phyloP scores from a whole-genome alignment of 2,113 vertebrate genomes.

The Oplegnathus fasciatus region DNA sequence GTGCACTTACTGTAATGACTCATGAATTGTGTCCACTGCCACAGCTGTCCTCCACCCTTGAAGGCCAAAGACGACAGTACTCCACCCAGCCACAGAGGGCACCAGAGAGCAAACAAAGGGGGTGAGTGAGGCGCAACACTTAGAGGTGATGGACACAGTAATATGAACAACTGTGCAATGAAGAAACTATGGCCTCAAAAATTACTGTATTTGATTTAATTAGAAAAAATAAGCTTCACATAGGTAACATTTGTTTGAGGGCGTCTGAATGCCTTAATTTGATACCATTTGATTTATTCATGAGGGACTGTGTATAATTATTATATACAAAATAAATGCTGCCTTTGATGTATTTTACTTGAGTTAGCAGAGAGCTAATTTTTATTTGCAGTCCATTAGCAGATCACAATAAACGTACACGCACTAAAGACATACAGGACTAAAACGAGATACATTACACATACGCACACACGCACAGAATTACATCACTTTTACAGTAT shows the following conservation, averaged over 20 bases:
- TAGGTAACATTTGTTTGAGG: neutral
- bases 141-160: conserved; percentile 9
- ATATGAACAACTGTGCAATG: neutral
- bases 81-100: conserved; percentile 58
- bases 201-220: neutral
- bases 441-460: neutral
- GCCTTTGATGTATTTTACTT: neutral
- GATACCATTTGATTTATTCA: neutral
- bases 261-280: neutral
- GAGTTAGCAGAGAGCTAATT: neutral
- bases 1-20: neutral
- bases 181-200: neutral
- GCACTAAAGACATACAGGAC: neutral
- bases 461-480: too few species aligned
- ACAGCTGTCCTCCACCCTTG: conserved; percentile 77
- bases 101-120: conserved; percentile 58
- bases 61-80: conserved; percentile 70
- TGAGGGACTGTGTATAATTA: neutral
- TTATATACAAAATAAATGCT: neutral
- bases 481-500: too few species aligned
- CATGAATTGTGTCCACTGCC: neutral
- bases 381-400: neutral
- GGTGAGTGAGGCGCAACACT: conserved; percentile 53
- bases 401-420: neutral
- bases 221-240: neutral